Conservation (phyloP, 2,113 vertebrate genomes). For the Trematocara unimaculatum region DNA sequence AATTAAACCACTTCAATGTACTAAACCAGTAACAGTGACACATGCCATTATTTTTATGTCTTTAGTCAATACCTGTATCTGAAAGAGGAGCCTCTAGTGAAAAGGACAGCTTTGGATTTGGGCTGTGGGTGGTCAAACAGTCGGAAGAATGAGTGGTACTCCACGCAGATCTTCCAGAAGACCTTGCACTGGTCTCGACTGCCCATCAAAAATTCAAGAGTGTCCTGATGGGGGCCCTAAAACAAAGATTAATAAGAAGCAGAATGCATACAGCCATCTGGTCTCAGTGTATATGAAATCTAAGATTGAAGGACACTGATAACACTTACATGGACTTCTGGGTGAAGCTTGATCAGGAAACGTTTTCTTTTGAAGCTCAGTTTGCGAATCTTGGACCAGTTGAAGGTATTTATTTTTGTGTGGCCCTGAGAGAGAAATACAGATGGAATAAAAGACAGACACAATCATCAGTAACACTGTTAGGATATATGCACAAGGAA, state of each 20-base stretch:
- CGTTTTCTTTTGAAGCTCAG: constrained; percentile 96
- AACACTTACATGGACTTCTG: constrained; percentile 86
- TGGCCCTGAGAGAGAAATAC: constrained; percentile 72
- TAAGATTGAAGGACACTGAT: not conserved
- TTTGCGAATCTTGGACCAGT: constrained; percentile 98
- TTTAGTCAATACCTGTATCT: constrained; percentile 86
- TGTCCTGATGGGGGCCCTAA: constrained; percentile 91
- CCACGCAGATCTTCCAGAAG: constrained; percentile 98
- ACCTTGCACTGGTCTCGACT: constrained; percentile 93
- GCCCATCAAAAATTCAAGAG: constrained; percentile 88
- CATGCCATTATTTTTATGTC: not conserved
- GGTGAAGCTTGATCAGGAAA: constrained; percentile 94
- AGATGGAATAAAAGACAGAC: not conserved
- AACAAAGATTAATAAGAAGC: not conserved
- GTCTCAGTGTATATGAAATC: not conserved
- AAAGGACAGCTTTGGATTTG: constrained; percentile 84
- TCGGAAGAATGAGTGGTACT: constrained; percentile 94
- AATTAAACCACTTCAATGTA: not conserved
- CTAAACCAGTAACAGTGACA: not conserved
- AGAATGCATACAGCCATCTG: not conserved
- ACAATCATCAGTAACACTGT: not conserved
- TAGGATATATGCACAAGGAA: not conserved
- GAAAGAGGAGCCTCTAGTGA: constrained; percentile 93
- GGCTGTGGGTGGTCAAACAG: constrained; percentile 89
- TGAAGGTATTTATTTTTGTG: constrained; percentile 98